Evolutionary conservation across 1,140 invertebrate genomes (phyloP), one percentile per base, ranked within the genome.

Genomic region (Dendroctonus valens): DNA sequence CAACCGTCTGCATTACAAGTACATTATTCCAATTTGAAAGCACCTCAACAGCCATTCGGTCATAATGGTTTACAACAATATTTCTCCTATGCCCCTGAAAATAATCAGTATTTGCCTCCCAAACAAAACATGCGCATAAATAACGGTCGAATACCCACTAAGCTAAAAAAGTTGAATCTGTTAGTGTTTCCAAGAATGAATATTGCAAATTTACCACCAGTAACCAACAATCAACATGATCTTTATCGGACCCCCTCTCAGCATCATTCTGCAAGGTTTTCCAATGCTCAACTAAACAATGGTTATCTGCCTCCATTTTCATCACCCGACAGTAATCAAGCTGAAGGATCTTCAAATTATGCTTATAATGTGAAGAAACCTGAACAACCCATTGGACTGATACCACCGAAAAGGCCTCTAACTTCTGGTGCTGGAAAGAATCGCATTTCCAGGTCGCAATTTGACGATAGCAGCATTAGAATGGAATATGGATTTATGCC

Each of bases 401-500:
- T 80, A 7, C 81, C 83, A 44, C 75, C 77, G 0, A 76, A 75
- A 68, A 66, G 14, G 8, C n/a, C 8, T 9, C 2, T 38, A 7
- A 8, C 12, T n/a, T 7, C 6, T 26, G 44, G 41, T 3, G n/a
- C 7, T 40, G 6, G 14, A 41, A 49, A 39, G 3, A 39, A 77
- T 3, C 65, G 75, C 52, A 61, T 48, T 39, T 72, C 73, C 6
- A 70, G 72, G 42, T 65, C 71, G 3, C 68, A 70, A 55, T 75
- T 76, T 44, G 67, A 71, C 50, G 72, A 73, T n/a, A 68, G 84
- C 67, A 87, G 86, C 65, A 81, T 90, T 0, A 86, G 87, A 67
- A 83, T 91, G 71, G 90, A 92, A 67, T 92, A 92, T 72, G 90
- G 89, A 0, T 92, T 92, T 66, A 90, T 90, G 70, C 90, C 90